Evolutionary conservation across 2,797 vertebrate species (phyloP), one percentile per base, ranked within the genome.

Genomic region (Cheirogaleus major): DNA sequence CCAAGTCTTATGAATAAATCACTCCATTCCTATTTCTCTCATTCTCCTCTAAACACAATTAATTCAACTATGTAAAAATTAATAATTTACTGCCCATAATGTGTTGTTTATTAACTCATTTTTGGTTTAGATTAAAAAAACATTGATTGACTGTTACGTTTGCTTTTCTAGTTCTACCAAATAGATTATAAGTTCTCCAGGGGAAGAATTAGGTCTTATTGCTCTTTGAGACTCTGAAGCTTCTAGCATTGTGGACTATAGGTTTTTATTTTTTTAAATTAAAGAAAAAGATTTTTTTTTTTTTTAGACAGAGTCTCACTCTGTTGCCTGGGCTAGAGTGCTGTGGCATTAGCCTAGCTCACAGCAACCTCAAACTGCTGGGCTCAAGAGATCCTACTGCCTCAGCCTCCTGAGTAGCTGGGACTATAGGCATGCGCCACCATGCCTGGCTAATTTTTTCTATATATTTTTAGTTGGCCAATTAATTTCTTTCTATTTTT

Each of bases 101-200:
- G 13, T 59, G 11, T 67, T 79, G 13, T 50, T 73, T 93, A 41
- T 92, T 83, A 43, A 88, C 15, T 93, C 10, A 50, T 45, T 93
- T 95, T 63, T 88, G 48, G n/a, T 75, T 95, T 94, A 61, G 38
- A 85, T 69, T 80, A 84, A 57, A 67, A 69, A 76, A 93, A 85
- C 1, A 50, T 38, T 90, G 43, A 55, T 45, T 61, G 85, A 67
- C 43, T 90, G 13, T 79, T 11, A 87, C 7, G 2, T 88, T 87
- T 92, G 12, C 22, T 85, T 92, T 94, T 32, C 15, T 73, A 93
- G 30, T 80, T 80, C 80, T 48, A 20, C 32, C 30, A 75, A 93
- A 80, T 17, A 41, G 32, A 30, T 85, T 1, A 20, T 70, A 43
- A 55, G 3, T 72, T 90, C 43, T 95, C 6, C 1, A 43, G 76